Percentiles rank a stretch among this genome's conserved stretches.
Evolutionary conservation across 2,113 vertebrate species (phyloP).

Genomic region (Engraulis encrasicolus): DNA sequence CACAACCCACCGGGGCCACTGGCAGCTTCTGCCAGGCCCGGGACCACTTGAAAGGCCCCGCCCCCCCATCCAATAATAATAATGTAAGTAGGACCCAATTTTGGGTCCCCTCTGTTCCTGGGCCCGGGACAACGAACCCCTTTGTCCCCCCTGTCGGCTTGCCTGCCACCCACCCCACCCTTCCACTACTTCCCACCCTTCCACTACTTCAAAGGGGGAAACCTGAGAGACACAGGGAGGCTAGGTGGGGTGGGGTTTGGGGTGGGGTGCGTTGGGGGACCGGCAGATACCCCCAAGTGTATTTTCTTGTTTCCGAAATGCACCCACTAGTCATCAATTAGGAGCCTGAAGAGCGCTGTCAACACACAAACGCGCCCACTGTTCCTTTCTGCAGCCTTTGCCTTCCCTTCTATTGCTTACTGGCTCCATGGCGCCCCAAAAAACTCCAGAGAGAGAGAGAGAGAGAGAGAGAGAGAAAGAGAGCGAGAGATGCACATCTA

Average conservation of each 20-base stretch:
- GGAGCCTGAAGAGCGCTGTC: constrained; percentile 67
- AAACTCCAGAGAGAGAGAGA: too few species aligned
- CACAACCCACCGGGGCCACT: too few species aligned
- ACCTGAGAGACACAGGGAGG: constrained; percentile 64
- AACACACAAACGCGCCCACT: constrained; percentile 55
- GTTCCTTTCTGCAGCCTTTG: too few species aligned
- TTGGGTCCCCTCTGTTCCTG: too few species aligned
- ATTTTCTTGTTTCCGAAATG: constrained; percentile 68
- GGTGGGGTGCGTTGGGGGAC: constrained; percentile 41
- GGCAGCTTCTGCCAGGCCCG: too few species aligned
- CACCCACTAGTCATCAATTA: constrained; percentile 74
- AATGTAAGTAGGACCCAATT: too few species aligned
- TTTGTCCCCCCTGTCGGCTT: too few species aligned
- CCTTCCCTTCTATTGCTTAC: neutral
- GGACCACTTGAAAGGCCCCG: too few species aligned
- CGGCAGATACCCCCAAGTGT: constrained; percentile 61
- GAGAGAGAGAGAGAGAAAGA: neutral
- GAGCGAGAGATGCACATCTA: constrained; percentile 1
- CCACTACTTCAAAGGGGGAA: constrained; percentile 69
- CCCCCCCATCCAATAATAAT: too few species aligned
- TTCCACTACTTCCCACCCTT: constrained; percentile 62
- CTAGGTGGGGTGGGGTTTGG: neutral
- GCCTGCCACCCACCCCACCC: too few species aligned
- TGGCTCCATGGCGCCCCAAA: neutral
- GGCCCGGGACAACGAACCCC: too few species aligned